Conservation (phyloP, 1,140 invertebrate species). For the Paraescarpia echinospica region DNA sequence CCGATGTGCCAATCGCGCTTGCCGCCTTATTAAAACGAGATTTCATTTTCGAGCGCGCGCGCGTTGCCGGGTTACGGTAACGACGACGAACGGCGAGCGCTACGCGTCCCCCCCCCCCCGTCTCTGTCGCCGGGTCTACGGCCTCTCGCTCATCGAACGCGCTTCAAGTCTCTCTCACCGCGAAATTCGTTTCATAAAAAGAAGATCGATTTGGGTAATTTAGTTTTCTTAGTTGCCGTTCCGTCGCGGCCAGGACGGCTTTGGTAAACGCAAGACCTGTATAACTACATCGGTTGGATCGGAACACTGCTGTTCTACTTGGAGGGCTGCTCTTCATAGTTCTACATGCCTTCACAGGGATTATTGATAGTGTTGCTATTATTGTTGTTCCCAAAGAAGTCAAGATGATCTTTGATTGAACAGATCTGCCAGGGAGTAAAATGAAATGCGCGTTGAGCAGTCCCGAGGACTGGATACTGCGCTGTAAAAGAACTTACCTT, state of each 20-base stretch:
- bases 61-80: not conserved
- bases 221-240: not conserved
- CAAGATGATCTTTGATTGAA: too few relatives aligned
- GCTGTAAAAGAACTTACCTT: too few relatives aligned
- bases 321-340: not conserved
- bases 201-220: conserved; percentile 5
- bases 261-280: not conserved
- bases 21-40: not conserved
- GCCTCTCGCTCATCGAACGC: not conserved
- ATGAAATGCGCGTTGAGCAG: too few relatives aligned
- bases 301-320: not conserved
- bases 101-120: not conserved
- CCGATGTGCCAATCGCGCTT: not conserved
- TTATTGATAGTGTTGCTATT: not conserved
- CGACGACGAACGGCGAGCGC: not conserved
- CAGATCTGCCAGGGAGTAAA: too few relatives aligned
- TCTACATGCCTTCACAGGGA: not conserved
- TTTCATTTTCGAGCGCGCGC: not conserved
- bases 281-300: not conserved
- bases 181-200: conserved; percentile 2
- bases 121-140: not conserved
- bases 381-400: too few relatives aligned
- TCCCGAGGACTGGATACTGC: too few relatives aligned
- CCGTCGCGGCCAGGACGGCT: not conserved
- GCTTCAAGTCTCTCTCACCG: not conserved